These are phyloP conservation scores for Drosophila orena DNA, from an alignment of 1,140 invertebrate species.

Conservation along the genomic window DNA sequence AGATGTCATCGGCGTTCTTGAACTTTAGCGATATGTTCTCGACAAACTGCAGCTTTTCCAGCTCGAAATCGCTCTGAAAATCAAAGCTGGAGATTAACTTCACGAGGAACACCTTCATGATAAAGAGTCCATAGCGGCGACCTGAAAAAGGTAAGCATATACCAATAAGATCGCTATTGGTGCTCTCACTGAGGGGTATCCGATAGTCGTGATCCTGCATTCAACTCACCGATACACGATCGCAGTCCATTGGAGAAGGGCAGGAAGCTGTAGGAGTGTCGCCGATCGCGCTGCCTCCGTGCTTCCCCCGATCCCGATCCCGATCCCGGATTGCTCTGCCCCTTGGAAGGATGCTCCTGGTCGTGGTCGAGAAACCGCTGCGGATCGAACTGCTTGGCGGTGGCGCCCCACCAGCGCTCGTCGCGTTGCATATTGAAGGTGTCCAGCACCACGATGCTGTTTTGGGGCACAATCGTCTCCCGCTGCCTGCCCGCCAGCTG, in stretches of 20 bases:
- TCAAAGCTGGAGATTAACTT: slow-evolving; percentile 70
- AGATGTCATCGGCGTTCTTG: slow-evolving; percentile 72
- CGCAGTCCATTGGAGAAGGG: slow-evolving; percentile 91
- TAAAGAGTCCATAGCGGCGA: slow-evolving; percentile 72
- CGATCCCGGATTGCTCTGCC: neutral
- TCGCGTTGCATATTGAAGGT: slow-evolving; percentile 83
- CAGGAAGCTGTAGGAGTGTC: slow-evolving; percentile 89
- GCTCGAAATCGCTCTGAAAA: slow-evolving; percentile 56
- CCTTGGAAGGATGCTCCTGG: neutral
- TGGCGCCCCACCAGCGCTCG: slow-evolving; percentile 83
- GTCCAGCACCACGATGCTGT: slow-evolving; percentile 74
- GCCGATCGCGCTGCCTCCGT: slow-evolving; percentile 46
- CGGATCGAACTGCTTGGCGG: slow-evolving; percentile 90
- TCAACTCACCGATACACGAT: slow-evolving; percentile 87
- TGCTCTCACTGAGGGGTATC: too few species aligned
- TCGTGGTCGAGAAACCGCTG: slow-evolving; percentile 88
- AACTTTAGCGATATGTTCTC: slow-evolving; percentile 80
- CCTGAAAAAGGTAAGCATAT: slow-evolving; percentile 20
- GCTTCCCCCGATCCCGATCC: neutral
- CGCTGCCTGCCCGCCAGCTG: slow-evolving; percentile 43
- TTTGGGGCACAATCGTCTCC: slow-evolving; percentile 64
- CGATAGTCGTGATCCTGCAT: too few species aligned
- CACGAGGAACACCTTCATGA: slow-evolving; percentile 76
- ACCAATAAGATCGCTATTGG: too few species aligned
- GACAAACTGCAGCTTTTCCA: slow-evolving; percentile 68